phyloP scores from a whole-genome alignment of 2,113 vertebrate genomes.

The Pyxicephalus adspersus region DNA sequence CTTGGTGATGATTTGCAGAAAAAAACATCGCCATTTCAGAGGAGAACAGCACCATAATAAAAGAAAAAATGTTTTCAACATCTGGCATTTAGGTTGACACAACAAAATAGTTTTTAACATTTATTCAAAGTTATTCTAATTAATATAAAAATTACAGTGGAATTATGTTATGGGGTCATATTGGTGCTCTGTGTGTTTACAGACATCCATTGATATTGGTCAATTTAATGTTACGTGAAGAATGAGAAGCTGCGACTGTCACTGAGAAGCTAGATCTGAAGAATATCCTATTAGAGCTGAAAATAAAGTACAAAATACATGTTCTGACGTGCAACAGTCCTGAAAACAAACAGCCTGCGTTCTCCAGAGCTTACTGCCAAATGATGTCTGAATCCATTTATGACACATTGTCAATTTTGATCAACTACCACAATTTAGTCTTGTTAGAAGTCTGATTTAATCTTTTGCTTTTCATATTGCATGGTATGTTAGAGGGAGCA shows the following conservation, averaged over 20 bases:
- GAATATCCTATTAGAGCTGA: background rate
- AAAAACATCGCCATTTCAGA: too few species aligned
- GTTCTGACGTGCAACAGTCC: conserved; percentile 8
- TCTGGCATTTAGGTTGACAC: too few species aligned
- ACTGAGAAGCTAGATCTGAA: background rate
- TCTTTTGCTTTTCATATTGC: conserved; percentile 13
- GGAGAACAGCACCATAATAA: too few species aligned
- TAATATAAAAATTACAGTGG: too few species aligned
- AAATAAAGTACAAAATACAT: conserved; percentile 22
- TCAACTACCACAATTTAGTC: conserved; percentile 27
- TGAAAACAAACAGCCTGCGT: background rate
- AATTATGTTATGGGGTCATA: too few species aligned
- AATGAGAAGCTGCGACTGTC: background rate
- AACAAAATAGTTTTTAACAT: too few species aligned
- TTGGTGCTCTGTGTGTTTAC: too few species aligned
- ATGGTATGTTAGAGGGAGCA: conserved; percentile 5
- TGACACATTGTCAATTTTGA: conserved; percentile 43
- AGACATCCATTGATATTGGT: background rate
- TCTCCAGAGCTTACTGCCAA: conserved; percentile 21
- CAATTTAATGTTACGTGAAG: background rate
- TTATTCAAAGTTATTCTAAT: too few species aligned
- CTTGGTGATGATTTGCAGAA: too few species aligned
- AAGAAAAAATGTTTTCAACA: too few species aligned
- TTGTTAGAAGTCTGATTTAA: background rate
- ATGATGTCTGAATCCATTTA: conserved; percentile 43